Percentiles rank a stretch among this genome's conserved stretches.
These are phyloP conservation scores for Cephalopachus bancanus DNA, from an alignment of 2,797 vertebrate species.

Conservation along the genomic window DNA sequence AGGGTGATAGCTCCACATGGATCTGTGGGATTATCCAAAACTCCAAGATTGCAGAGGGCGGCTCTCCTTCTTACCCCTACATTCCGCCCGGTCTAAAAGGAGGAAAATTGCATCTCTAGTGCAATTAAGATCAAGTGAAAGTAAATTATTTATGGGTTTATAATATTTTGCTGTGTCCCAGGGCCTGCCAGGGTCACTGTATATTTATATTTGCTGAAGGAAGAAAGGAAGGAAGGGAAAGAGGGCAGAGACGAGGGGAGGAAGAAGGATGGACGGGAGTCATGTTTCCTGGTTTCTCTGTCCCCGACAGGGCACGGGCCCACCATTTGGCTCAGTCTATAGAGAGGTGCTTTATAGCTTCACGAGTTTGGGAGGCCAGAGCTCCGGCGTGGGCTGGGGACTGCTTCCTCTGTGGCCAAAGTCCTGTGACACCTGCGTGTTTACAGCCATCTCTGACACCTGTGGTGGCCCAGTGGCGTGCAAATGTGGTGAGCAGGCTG, in stretches of 20 bases:
- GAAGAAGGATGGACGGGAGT: accelerated
- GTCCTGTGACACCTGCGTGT: not conserved
- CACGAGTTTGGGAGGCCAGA: not conserved
- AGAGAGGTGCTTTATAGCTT: not conserved
- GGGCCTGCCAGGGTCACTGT: not conserved
- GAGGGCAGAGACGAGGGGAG: not conserved
- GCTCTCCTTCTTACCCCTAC: not conserved
- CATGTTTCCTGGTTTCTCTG: not conserved
- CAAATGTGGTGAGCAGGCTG: not conserved
- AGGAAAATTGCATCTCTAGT: not conserved
- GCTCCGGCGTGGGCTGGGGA: accelerated
- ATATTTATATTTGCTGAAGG: not conserved
- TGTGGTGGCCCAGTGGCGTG: not conserved
- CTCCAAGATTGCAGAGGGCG: not conserved
- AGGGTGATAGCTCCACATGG: accelerated
- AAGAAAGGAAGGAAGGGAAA: not conserved
- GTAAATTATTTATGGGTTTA: not conserved
- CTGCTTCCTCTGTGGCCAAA: not conserved
- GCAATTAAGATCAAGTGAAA: not conserved
- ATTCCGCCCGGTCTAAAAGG: not conserved
- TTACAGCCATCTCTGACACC: not conserved
- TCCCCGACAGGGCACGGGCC: accelerated
- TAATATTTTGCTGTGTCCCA: not conserved
- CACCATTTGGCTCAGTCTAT: not conserved
- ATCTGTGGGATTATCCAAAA: not conserved